Evolutionary conservation across 2,888 invertebrate species (phyloP).

Genomic region (Pseudococcus jackbeardsleyi): DNA sequence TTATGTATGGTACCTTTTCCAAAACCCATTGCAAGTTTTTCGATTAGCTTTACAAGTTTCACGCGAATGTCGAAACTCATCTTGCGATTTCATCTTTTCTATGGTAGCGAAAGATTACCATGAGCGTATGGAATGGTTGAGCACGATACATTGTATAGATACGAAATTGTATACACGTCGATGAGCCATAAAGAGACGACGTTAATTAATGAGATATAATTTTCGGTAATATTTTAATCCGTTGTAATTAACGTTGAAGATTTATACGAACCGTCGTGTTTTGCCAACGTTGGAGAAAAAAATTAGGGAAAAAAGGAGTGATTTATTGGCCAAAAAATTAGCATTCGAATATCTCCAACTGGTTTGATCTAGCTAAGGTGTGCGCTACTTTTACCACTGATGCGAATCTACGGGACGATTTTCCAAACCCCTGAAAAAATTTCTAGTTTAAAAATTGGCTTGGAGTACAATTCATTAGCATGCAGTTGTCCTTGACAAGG

Average conservation of each 20-base stretch:
- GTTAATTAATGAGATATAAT: constrained; percentile 30
- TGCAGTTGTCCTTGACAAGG: constrained; percentile 48
- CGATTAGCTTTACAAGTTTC: constrained; percentile 13
- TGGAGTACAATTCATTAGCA: constrained; percentile 49
- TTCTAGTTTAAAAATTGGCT: constrained; percentile 29
- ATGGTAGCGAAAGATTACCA: neutral
- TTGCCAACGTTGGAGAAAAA: neutral
- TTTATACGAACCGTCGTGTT: neutral
- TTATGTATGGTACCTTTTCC: neutral
- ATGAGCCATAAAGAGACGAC: neutral
- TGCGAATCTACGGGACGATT: neutral
- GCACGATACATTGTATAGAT: constrained; percentile 4
- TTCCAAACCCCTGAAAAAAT: constrained; percentile 52
- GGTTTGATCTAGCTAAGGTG: constrained; percentile 25
- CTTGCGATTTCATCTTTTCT: neutral
- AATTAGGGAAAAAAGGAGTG: neutral
- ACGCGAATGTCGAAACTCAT: neutral
- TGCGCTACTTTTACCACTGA: constrained; percentile 22
- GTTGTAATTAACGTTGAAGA: neutral
- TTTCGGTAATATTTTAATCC: constrained; percentile 36
- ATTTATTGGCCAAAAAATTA: constrained; percentile 11
- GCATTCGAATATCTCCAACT: neutral
- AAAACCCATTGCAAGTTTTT: neutral
- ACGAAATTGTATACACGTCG: neutral
- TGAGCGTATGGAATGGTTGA: neutral